Evolutionary conservation across 2,888 invertebrate genomes (phyloP).

Genomic region (Nebria salina): DNA sequence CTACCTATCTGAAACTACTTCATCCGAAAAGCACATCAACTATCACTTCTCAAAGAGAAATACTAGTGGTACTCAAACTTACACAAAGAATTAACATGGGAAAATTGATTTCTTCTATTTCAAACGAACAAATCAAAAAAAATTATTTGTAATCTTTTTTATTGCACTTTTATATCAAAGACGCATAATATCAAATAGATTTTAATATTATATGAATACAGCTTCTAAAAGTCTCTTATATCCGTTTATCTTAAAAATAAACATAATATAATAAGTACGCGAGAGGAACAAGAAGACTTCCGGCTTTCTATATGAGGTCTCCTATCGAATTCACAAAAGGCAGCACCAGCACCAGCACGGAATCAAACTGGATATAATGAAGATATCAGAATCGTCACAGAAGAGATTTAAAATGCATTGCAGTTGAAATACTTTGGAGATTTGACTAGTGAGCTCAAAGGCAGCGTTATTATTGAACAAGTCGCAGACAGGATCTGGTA

Average conservation of each 20-base stretch:
- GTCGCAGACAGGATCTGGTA: constrained; percentile 21
- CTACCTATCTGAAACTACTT: constrained; percentile 16
- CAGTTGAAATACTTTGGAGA: constrained; percentile 47
- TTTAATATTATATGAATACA: not conserved
- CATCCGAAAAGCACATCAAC: not conserved
- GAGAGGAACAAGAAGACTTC: not conserved
- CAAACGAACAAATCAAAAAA: too few relatives aligned
- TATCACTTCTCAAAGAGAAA: not conserved
- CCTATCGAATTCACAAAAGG: not conserved
- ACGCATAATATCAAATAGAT: not conserved
- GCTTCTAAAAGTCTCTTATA: not conserved
- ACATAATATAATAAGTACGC: too few relatives aligned
- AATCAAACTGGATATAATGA: not conserved
- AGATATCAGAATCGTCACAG: constrained; percentile 15
- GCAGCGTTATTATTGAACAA: constrained; percentile 25
- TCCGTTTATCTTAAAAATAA: not conserved
- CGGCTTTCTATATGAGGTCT: not conserved
- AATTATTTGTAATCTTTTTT: too few relatives aligned
- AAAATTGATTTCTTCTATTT: not conserved
- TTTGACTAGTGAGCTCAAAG: constrained; percentile 43
- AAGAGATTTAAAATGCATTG: constrained; percentile 48
- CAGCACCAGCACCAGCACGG: not conserved
- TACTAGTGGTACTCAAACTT: constrained; percentile 13
- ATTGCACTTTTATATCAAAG: too few relatives aligned
- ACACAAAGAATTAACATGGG: not conserved